These are phyloP conservation scores for Xenopus petersii DNA, from an alignment of 2,797 vertebrate species.

Conservation along the genomic window DNA sequence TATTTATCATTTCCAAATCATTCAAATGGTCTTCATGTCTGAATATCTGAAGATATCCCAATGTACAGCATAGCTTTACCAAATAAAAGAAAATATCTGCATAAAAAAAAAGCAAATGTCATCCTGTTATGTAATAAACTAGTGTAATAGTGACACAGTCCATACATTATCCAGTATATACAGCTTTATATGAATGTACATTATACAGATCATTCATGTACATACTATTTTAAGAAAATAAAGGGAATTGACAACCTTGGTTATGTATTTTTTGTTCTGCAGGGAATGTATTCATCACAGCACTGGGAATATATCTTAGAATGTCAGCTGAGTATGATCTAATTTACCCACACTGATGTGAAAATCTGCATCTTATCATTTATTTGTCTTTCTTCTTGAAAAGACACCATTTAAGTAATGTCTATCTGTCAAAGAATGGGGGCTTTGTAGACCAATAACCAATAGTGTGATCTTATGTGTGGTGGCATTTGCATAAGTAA, in stretches of 20 bases:
- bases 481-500: too few species aligned
- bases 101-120: slow-evolving; percentile 73
- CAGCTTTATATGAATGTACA: slow-evolving; percentile 99
- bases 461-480: too few species aligned
- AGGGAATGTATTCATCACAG: too few species aligned
- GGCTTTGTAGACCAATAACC: too few species aligned
- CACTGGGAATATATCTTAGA: too few species aligned
- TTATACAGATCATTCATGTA: slow-evolving; percentile 95
- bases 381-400: too few species aligned
- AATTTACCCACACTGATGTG: too few species aligned
- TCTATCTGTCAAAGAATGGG: too few species aligned
- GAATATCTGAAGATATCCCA: slow-evolving; percentile 78
- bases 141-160: slow-evolving; percentile 96
- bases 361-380: too few species aligned
- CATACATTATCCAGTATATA: slow-evolving; percentile 96
- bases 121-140: slow-evolving; percentile 89
- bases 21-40: slow-evolving; percentile 58
- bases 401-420: too few species aligned
- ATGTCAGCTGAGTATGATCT: too few species aligned
- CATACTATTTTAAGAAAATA: slow-evolving; percentile 99
- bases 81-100: slow-evolving; percentile 70
- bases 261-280: slow-evolving; percentile 41
- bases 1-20: slow-evolving; percentile 56
- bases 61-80: slow-evolving; percentile 78
- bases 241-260: slow-evolving; percentile 93